A percentile compares a stretch with the other conserved stretches of the same genome.
Evolutionary conservation across 2,113 vertebrate genomes (phyloP).

Genomic region (Haemorhous mexicanus): DNA sequence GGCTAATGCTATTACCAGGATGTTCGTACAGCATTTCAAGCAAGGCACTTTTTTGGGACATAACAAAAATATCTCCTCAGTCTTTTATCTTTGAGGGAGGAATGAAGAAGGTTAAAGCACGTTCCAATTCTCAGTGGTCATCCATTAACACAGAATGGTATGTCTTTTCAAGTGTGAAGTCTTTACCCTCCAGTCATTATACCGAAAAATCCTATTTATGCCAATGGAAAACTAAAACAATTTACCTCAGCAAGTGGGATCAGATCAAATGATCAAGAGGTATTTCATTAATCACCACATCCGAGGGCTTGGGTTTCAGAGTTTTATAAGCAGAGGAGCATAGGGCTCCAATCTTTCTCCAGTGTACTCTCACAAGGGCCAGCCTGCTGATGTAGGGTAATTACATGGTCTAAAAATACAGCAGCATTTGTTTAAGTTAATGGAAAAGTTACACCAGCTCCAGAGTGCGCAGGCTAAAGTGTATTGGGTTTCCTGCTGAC

Average conservation of each 20-base stretch:
- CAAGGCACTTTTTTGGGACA: neutral
- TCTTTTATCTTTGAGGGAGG: slow-evolving; percentile 50
- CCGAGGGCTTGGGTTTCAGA: slow-evolving; percentile 72
- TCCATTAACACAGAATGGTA: slow-evolving; percentile 43
- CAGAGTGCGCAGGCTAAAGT: slow-evolving; percentile 54
- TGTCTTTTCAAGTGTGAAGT: slow-evolving; percentile 64
- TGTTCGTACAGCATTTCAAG: neutral
- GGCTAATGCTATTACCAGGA: slow-evolving; percentile 8
- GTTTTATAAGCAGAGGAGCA: slow-evolving; percentile 68
- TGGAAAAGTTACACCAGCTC: slow-evolving; percentile 67
- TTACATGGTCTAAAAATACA: slow-evolving; percentile 80
- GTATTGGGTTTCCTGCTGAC: slow-evolving; percentile 81
- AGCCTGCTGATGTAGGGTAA: slow-evolving; percentile 74
- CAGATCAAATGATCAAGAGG: slow-evolving; percentile 64
- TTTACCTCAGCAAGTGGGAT: slow-evolving; percentile 69
- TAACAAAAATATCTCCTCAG: slow-evolving; percentile 39
- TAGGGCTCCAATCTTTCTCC: slow-evolving; percentile 65
- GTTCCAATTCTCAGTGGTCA: slow-evolving; percentile 15
- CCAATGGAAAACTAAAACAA: slow-evolving; percentile 72
- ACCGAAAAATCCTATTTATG: slow-evolving; percentile 66
- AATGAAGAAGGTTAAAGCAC: slow-evolving; percentile 42
- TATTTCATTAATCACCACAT: slow-evolving; percentile 76
- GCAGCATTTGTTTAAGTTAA: slow-evolving; percentile 75
- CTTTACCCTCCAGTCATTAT: slow-evolving; percentile 55
- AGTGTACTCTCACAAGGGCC: slow-evolving; percentile 56